Evolutionary conservation across 2,797 vertebrate species (phyloP).

Genomic region (Microhierax caerulescens): DNA sequence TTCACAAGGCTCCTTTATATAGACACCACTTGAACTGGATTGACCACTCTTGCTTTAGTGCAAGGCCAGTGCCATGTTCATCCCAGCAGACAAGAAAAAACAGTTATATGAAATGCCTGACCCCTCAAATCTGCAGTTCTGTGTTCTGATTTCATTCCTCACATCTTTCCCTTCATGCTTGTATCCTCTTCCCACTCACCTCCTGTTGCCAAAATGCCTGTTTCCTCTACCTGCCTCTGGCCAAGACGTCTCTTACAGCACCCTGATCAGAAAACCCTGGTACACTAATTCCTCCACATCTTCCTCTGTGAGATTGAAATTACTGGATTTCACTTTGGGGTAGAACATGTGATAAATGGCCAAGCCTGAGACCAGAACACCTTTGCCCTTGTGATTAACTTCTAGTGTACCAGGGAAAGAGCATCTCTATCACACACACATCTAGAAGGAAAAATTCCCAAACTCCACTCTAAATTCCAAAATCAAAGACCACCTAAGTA

Average conservation of each 20-base stretch:
- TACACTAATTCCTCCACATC: not conserved
- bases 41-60: not conserved
- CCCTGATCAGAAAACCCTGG: not conserved
- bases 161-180: not conserved
- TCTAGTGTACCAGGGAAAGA: not conserved
- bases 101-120: not conserved
- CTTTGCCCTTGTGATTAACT: not conserved
- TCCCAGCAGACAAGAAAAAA: not conserved
- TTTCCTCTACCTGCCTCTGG: not conserved
- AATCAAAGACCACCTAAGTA: not conserved
- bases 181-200: not conserved
- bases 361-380: not conserved
- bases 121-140: not conserved
- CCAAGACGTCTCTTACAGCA: not conserved
- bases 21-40: rapidly evolving
- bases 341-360: not conserved
- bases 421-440: not conserved
- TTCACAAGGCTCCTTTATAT: not conserved
- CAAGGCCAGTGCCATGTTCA: not conserved
- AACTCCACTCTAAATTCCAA: not conserved
- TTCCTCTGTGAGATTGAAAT: not conserved
- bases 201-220: not conserved
- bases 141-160: not conserved
- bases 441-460: not conserved
- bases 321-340: not conserved